These are phyloP conservation scores for Ichneumon xanthorius DNA, from an alignment of 2,888 invertebrate genomes.

Conservation along the genomic window DNA sequence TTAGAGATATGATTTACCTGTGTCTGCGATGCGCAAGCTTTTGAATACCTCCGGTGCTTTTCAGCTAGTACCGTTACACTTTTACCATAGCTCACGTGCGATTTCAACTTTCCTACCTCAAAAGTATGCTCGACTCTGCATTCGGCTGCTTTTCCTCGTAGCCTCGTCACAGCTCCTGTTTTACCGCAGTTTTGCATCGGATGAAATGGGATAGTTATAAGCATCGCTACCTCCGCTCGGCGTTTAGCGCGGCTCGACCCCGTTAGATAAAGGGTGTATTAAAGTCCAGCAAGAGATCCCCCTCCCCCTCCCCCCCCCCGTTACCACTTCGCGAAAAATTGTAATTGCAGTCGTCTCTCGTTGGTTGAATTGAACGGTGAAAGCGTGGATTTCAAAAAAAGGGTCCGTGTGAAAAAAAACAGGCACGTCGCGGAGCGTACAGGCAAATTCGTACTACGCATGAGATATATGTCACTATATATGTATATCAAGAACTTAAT, in stretches of 20 bases:
- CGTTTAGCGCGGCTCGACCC: background rate
- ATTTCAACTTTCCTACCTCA: background rate
- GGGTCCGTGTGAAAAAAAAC: background rate
- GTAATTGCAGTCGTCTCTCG: background rate
- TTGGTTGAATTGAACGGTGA: background rate
- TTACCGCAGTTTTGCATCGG: background rate
- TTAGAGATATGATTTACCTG: conserved; percentile 3
- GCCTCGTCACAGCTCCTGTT: background rate
- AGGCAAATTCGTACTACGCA: background rate
- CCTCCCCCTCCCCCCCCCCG: background rate
- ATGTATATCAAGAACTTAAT: conserved; percentile 9
- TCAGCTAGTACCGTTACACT: background rate
- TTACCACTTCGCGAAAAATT: background rate
- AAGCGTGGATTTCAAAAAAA: background rate
- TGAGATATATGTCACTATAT: background rate
- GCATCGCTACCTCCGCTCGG: background rate
- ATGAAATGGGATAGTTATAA: background rate
- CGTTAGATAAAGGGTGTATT: too few relatives aligned
- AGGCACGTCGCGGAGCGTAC: background rate
- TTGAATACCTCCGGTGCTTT: background rate
- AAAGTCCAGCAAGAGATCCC: background rate
- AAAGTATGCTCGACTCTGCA: background rate
- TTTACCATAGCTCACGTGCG: background rate
- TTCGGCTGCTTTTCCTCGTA: background rate
- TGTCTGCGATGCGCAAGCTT: background rate